A percentile compares a stretch with the other conserved stretches of the same genome.
These are phyloP conservation scores for Distichodus sexfasciatus DNA, from an alignment of 2,797 vertebrate genomes.

Conservation along the genomic window DNA sequence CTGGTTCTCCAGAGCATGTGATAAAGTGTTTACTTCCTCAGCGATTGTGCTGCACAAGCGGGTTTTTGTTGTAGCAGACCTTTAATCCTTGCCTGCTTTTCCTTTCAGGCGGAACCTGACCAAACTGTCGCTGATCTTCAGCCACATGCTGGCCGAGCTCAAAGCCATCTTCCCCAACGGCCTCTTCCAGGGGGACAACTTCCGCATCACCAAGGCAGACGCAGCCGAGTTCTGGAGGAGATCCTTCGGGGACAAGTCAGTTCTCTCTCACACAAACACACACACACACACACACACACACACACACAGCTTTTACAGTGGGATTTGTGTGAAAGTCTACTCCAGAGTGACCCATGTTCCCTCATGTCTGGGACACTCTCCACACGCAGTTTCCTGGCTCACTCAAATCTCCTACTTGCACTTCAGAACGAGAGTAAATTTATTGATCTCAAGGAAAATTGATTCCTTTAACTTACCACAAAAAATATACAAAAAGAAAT, in stretches of 20 bases:
- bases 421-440: no score
- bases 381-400: no score
- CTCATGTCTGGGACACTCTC: no score
- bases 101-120: constrained; percentile 88
- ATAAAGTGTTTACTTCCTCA: background rate
- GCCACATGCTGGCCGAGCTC: constrained; percentile 97
- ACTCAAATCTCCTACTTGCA: no score
- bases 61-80: background rate
- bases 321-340: background rate
- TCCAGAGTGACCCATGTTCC: no score
- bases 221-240: constrained; percentile 98
- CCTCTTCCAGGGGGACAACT: constrained; percentile 94
- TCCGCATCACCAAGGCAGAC: constrained; percentile 97
- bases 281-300: no score
- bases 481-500: no score
- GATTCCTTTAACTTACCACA: no score
- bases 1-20: background rate
- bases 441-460: no score
- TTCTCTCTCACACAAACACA: background rate
- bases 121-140: constrained; percentile 96
- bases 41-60: background rate
- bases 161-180: constrained; percentile 97
- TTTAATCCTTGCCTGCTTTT: background rate
- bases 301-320: background rate
- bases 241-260: constrained; percentile 96